These are phyloP conservation scores for Conus betulinus DNA, from an alignment of 1,140 invertebrate genomes.

Conservation along the genomic window DNA sequence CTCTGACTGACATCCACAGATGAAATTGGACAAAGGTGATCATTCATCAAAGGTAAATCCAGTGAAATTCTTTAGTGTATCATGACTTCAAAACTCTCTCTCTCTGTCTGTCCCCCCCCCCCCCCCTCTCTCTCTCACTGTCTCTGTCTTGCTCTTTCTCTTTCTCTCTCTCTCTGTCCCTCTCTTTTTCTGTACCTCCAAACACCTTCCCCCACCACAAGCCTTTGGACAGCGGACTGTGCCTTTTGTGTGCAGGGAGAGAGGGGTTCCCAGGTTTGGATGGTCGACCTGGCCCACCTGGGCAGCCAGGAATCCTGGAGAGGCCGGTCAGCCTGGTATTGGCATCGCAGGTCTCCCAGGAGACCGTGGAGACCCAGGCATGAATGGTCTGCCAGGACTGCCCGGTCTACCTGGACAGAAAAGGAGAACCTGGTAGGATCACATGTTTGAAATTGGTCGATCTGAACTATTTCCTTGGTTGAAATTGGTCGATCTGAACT, in stretches of 20 bases:
- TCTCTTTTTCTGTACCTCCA: too few relatives aligned
- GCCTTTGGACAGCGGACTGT: background rate
- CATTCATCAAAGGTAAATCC: too few relatives aligned
- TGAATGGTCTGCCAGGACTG: constrained; percentile 54
- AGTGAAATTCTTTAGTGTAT: too few relatives aligned
- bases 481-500: too few relatives aligned
- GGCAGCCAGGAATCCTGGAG: constrained; percentile 51
- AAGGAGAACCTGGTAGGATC: background rate
- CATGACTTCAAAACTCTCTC: too few relatives aligned
- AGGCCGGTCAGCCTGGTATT: constrained; percentile 56
- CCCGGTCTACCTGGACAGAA: constrained; percentile 75
- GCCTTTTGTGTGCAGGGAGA: constrained; percentile 34
- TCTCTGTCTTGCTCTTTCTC: too few relatives aligned
- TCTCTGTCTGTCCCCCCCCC: background rate
- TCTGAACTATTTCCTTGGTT: too few relatives aligned
- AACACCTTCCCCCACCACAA: too few relatives aligned
- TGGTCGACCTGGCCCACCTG: constrained; percentile 47
- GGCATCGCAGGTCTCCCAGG: constrained; percentile 56
- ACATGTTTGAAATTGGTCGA: too few relatives aligned
- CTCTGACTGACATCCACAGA: too few relatives aligned
- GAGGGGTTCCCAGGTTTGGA: constrained; percentile 49
- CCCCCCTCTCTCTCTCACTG: background rate
- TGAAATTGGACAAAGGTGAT: too few relatives aligned
- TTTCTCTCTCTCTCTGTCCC: too few relatives aligned
- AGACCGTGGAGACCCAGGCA: constrained; percentile 58